These are phyloP conservation scores for Papilio protenor DNA, from an alignment of 2,888 invertebrate genomes.

Conservation along the genomic window DNA sequence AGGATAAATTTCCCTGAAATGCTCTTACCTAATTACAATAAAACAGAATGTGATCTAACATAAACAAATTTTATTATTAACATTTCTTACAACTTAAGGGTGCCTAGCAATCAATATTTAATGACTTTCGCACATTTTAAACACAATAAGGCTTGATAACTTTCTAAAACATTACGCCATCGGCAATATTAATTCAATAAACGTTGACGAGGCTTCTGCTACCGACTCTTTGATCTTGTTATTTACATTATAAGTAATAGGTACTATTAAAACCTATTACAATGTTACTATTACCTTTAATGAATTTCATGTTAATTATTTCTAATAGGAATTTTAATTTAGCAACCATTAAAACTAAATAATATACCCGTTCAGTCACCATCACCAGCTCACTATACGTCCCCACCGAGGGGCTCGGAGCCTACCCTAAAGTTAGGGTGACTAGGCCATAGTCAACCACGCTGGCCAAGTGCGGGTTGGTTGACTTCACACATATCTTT, in stretches of 20 bases:
- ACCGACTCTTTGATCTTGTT: constrained; percentile 9
- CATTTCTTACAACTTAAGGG: no score
- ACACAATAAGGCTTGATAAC: background rate
- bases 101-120: background rate
- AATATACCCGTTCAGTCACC: no score
- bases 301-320: background rate
- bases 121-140: background rate
- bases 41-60: no score
- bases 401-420: no score
- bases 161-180: background rate
- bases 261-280: background rate
- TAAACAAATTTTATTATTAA: no score
- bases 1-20: no score
- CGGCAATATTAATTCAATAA: constrained; percentile 17
- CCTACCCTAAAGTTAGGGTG: no score
- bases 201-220: background rate
- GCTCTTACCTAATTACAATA: no score
- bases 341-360: background rate
- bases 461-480: no score
- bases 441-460: no score
- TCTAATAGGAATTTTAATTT: background rate
- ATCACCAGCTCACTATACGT: no score
- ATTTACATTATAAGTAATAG: constrained; percentile 2
- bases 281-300: background rate
- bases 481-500: no score